Evolutionary conservation across 2,797 vertebrate genomes (phyloP).

Genomic region (Acomys russatus): DNA sequence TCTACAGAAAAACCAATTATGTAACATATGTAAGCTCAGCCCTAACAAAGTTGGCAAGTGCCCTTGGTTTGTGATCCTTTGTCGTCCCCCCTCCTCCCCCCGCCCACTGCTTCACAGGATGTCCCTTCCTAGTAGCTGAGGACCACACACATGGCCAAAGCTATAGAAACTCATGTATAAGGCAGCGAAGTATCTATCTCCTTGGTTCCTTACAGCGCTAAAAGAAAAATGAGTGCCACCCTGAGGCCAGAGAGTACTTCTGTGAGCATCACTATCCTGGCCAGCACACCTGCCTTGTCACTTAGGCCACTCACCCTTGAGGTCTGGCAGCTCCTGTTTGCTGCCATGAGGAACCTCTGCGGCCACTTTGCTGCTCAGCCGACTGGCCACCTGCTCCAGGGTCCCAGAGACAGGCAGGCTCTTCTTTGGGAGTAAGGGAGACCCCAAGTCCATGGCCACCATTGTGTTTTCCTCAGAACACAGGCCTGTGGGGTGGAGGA

Average conservation of each 20-base stretch:
- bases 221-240: neutral
- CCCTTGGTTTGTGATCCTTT: neutral
- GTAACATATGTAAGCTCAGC: neutral
- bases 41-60: neutral
- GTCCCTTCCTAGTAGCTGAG: neutral
- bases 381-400: conserved; percentile 86
- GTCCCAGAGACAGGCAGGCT: conserved; percentile 76
- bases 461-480: conserved; percentile 87
- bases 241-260: neutral
- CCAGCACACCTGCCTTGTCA: conserved; percentile 12
- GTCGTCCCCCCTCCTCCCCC: no score
- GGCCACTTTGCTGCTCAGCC: conserved; percentile 87
- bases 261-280: conserved; percentile 3
- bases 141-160: neutral
- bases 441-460: conserved; percentile 89
- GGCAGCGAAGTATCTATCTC: conserved; percentile 8
- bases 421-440: conserved; percentile 89
- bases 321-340: conserved; percentile 88
- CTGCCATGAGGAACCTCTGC: conserved; percentile 86
- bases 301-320: conserved; percentile 87
- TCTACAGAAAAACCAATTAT: neutral
- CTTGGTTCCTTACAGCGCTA: neutral
- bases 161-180: conserved; percentile 20
- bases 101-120: neutral
- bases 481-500: conserved; percentile 84